A percentile compares a stretch with the other conserved stretches of the same genome.
Conservation (phyloP, 1,140 invertebrate genomes). For the honey bee (Apis mellifera) region Amel_HAv3.1 CM009935.2:1805501-1806000, state of each 20-base stretch:
- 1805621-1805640: not conserved
- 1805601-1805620: too few relatives aligned
- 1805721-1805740: not conserved
- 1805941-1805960: not conserved
- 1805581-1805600: not conserved
- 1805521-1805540: too few relatives aligned
- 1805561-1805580: too few relatives aligned
- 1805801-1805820: not conserved
- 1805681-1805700: too few relatives aligned
- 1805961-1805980: not conserved
- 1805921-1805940: not conserved
- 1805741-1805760: not conserved
- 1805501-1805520: too few relatives aligned
- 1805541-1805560: too few relatives aligned
- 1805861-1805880: constrained; percentile 8
- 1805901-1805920: not conserved
- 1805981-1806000: not conserved
- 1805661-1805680: not conserved
- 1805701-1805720: not conserved
- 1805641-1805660: not conserved
- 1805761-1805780: constrained; percentile 23
- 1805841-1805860: not conserved
- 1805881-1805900: constrained; percentile 12
- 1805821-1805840: not conserved
- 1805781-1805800: constrained; percentile 31